Evolutionary conservation across 2,797 vertebrate genomes (phyloP), one percentile per base, ranked within the genome.

Genomic region (Mus caroli): DNA sequence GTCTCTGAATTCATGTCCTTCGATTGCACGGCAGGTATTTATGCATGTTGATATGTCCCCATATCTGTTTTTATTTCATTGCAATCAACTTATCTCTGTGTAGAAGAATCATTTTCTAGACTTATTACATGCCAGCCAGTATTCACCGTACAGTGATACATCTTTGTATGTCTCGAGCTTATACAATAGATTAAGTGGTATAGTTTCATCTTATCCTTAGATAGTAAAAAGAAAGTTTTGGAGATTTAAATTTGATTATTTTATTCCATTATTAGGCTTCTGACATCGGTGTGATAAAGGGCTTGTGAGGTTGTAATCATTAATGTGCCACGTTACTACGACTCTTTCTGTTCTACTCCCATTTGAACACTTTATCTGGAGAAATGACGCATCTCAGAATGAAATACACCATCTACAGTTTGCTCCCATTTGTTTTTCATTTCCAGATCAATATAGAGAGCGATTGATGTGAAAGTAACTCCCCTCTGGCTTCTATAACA

Each of bases 101-200:
- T 60, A 31, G 78, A n/a, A 90, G 90, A 95, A 75, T 62, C 78
- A 50, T 37, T 94, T 93, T 85, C 26, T 85, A 50, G 22, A 79
- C 14, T 28, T 62, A 78, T 6, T 75, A 12, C 40, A 40, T 7
- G 14, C 1, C 64, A 50, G 26, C 1, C 58, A 50, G 5, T 58
- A 43, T 90, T 58, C 7, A 40, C 14, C 17, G 8, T 76, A 4
- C 54, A 24, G n/a, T 79, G 71, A 40, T 3, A 9, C 34, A 62
- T 75, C 40, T 85, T 80, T 62, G 6, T 56, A 37, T 54, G 37
- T 26, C 13, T 89, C 50, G 89, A 7, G 85, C 43, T 3, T 52
- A 1, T 54, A n/a, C 3, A 64, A 8, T 1, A 88, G 73, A 88
- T 75, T 40, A 89, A 46, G 3, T 50, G 58, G 8, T 9, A 28